A percentile compares a stretch with the other conserved stretches of the same genome.
phyloP scores from a whole-genome alignment of 2,113 vertebrate species.

The Baryphthengus martii region DNA sequence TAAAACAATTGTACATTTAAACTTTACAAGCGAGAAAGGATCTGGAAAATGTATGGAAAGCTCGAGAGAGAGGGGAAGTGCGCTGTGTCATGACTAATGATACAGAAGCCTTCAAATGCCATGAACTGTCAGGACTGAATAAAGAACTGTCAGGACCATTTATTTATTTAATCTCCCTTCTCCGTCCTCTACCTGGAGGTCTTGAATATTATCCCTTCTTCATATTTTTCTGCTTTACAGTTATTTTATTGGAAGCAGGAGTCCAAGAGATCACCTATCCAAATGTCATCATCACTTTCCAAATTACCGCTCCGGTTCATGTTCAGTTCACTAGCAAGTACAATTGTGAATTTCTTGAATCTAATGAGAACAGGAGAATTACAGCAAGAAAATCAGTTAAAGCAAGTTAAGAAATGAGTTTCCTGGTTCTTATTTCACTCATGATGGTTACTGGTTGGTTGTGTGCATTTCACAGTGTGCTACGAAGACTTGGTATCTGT shows the following conservation, averaged over 20 bases:
- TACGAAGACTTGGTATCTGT: background rate
- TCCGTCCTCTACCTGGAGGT: background rate
- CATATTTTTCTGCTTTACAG: background rate
- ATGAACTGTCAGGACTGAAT: background rate
- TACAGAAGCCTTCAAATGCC: conserved; percentile 24
- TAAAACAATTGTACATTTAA: background rate
- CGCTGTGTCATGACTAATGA: background rate
- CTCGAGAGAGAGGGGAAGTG: background rate
- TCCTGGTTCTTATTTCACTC: background rate
- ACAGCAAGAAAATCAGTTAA: background rate
- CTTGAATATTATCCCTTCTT: background rate
- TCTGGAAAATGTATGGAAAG: background rate
- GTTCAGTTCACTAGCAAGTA: background rate
- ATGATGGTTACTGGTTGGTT: background rate
- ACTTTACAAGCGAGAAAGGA: background rate
- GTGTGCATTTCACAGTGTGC: background rate
- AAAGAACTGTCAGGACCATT: background rate
- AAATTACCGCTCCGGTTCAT: background rate
- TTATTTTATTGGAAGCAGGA: background rate
- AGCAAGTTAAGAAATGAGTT: background rate
- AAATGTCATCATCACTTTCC: background rate
- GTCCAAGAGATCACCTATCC: background rate
- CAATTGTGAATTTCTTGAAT: background rate
- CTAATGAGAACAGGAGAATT: background rate
- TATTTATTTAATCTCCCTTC: background rate